Evolutionary conservation across 2,797 vertebrate genomes (phyloP), one percentile per base, ranked within the genome.

Genomic region (Oreortyx pictus): DNA sequence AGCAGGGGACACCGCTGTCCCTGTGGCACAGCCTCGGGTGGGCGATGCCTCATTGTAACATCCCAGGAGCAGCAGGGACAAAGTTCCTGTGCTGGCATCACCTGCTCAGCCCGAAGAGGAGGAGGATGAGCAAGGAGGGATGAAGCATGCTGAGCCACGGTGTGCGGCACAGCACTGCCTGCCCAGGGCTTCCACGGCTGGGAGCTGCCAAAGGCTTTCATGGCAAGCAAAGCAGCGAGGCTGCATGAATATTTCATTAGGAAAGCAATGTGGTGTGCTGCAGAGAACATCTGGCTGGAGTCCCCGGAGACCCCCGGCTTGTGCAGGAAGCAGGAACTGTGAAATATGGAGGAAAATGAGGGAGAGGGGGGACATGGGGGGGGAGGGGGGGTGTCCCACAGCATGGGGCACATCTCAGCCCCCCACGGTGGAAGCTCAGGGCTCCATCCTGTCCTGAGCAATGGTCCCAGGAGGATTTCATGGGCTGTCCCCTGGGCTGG

Each of bases 211-310:
- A 86, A 96, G 93, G 93, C 87, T 95, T 94, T 95, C 82, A 50
- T 93, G 97, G 96, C 86, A 78, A 95, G 93, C 97, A 94, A 54
- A 54, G 95, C 94, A 31, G 95, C 81, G 76, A 90, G 80, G 75
- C 94, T 83, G 78, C 90, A 95, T 97, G 97, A 97, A 97, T 97
- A 96, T 97, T 97, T 96, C 97, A 97, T 96, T 77, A 96, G 93
- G 83, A 70, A 94, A 91, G 95, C 96, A 94, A 89, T 78, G 92
- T 93, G 95, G 94, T 90, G 84, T 80, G 94, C 95, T 89, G 85
- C 87, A 52, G 87, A 96, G 95, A 97, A 96, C 97, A 97, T 96
- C 97, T 97, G 97, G 97, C 94, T 44, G 92, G 91, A 89, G 91
- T 97, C 97, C 94, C 97, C 66, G 43, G 97, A 95, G 97, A 95